Evolutionary conservation across 2,797 vertebrate genomes (phyloP).

Genomic region (Hippoglossus hippoglossus): DNA sequence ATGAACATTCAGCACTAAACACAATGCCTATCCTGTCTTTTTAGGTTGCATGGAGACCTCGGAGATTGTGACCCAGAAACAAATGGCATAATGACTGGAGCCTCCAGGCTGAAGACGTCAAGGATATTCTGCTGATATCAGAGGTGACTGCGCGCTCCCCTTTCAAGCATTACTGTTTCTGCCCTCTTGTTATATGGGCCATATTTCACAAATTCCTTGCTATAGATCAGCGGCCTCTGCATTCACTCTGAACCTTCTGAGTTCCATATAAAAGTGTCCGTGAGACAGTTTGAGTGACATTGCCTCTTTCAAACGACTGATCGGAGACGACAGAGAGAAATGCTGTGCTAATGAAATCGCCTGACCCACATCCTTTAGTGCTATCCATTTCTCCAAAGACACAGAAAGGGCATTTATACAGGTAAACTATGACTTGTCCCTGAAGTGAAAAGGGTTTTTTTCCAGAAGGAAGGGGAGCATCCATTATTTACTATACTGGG

Average conservation of each 20-base stretch:
- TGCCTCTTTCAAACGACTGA: slow-evolving; percentile 70
- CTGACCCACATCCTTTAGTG: slow-evolving; percentile 80
- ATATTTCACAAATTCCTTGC: slow-evolving; percentile 61
- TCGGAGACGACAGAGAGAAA: slow-evolving; percentile 73
- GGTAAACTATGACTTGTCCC: slow-evolving; percentile 82
- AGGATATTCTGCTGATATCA: slow-evolving; percentile 61
- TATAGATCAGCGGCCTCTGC: slow-evolving; percentile 55
- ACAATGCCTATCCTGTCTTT: slow-evolving; percentile 45
- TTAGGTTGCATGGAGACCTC: slow-evolving; percentile 49
- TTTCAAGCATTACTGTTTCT: slow-evolving; percentile 47
- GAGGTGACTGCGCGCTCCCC: slow-evolving; percentile 67
- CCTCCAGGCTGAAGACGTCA: slow-evolving; percentile 35
- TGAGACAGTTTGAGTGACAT: slow-evolving; percentile 72
- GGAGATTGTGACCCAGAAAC: slow-evolving; percentile 48
- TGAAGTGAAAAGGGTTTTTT: slow-evolving; percentile 70
- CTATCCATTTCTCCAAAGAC: slow-evolving; percentile 79
- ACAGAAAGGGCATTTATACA: slow-evolving; percentile 80
- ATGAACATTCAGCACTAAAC: slow-evolving; percentile 20
- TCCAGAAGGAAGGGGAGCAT: slow-evolving; percentile 74
- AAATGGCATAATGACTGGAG: slow-evolving; percentile 42
- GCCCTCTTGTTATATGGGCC: slow-evolving; percentile 55
- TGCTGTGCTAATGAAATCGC: slow-evolving; percentile 78
- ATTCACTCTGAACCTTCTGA: slow-evolving; percentile 38
- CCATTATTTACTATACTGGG: slow-evolving; percentile 83
- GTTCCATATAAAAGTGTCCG: slow-evolving; percentile 54